Evolutionary conservation across 2,113 vertebrate genomes (phyloP).

Genomic region (Chiloscyllium plagiosum): DNA sequence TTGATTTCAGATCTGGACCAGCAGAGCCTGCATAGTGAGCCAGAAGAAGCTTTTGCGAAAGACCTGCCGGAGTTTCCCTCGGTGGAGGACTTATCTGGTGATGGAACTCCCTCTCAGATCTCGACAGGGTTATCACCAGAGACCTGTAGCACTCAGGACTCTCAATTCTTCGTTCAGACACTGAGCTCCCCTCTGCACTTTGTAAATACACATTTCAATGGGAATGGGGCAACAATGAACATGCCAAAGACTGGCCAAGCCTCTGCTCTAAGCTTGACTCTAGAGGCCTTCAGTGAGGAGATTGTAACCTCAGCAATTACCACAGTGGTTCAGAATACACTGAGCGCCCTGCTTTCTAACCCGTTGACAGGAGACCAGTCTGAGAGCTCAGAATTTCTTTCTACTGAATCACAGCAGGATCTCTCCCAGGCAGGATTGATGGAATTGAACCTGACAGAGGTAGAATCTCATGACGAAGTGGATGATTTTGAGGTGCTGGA

Average conservation of each 20-base stretch:
- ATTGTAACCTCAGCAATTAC: slow-evolving; percentile 77
- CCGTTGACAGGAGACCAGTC: slow-evolving; percentile 58
- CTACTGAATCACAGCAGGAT: slow-evolving; percentile 57
- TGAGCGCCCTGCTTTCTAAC: slow-evolving; percentile 69
- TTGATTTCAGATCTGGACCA: slow-evolving; percentile 80
- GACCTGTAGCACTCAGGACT: slow-evolving; percentile 45
- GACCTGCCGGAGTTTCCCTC: slow-evolving; percentile 78
- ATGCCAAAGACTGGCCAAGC: slow-evolving; percentile 44
- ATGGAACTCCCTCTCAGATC: slow-evolving; percentile 56
- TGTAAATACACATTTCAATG: slow-evolving; percentile 98
- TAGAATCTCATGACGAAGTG: slow-evolving; percentile 51
- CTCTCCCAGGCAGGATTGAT: slow-evolving; percentile 41
- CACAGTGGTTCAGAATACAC: slow-evolving; percentile 75
- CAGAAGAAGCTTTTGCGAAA: slow-evolving; percentile 75
- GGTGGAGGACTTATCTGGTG: slow-evolving; percentile 64
- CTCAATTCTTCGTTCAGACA: slow-evolving; percentile 66
- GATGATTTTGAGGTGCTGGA: slow-evolving; percentile 98
- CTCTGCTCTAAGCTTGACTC: slow-evolving; percentile 51
- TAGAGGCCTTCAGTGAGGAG: slow-evolving; percentile 75
- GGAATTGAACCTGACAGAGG: neutral
- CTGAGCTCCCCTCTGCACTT: slow-evolving; percentile 90
- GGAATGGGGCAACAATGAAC: slow-evolving; percentile 51
- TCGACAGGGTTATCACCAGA: slow-evolving; percentile 53
- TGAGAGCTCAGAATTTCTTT: slow-evolving; percentile 52
- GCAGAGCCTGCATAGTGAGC: slow-evolving; percentile 82